These are phyloP conservation scores for Drosophila sp. DNA, from an alignment of 1,140 invertebrate genomes.

Conservation along the genomic window DNA sequence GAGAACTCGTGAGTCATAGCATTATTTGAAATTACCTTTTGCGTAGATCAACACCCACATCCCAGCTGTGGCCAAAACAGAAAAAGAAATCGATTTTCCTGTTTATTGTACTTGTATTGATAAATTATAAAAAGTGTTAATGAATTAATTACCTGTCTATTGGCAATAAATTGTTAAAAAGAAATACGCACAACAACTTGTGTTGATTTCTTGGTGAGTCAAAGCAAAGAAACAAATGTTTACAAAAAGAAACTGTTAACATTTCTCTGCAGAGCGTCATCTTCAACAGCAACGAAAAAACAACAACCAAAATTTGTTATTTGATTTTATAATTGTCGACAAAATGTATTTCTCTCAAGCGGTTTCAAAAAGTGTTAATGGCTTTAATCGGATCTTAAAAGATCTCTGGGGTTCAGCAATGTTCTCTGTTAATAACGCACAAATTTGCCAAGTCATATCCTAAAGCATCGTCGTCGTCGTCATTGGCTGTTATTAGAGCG, in stretches of 20 bases:
- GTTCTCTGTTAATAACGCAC: slow-evolving; percentile 67
- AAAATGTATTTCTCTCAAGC: slow-evolving; percentile 35
- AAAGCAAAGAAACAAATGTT: slow-evolving; percentile 22
- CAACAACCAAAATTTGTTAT: slow-evolving; percentile 54
- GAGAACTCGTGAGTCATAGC: not conserved
- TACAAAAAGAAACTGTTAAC: slow-evolving; percentile 46
- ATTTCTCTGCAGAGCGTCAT: slow-evolving; percentile 45
- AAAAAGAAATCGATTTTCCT: slow-evolving; percentile 28
- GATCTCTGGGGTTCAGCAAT: slow-evolving; percentile 52
- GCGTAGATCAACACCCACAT: slow-evolving; percentile 1
- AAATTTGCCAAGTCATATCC: slow-evolving; percentile 83
- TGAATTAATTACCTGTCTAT: slow-evolving; percentile 74
- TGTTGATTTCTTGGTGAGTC: slow-evolving; percentile 37
- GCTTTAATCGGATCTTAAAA: slow-evolving; percentile 79
- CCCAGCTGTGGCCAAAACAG: slow-evolving; percentile 31
- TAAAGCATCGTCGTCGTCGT: slow-evolving; percentile 69
- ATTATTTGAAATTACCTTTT: not conserved
- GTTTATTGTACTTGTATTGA: slow-evolving; percentile 29
- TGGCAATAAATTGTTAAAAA: slow-evolving; percentile 48
- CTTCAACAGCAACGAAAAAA: slow-evolving; percentile 12
- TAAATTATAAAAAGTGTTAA: slow-evolving; percentile 41
- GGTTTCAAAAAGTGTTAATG: slow-evolving; percentile 79
- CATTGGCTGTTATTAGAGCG: slow-evolving; percentile 78
- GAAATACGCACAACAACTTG: slow-evolving; percentile 17
- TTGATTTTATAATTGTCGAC: slow-evolving; percentile 79